Base-by-base conservation (phyloP, 2,113 vertebrate genomes). In the Scopus umbretta region DNA sequence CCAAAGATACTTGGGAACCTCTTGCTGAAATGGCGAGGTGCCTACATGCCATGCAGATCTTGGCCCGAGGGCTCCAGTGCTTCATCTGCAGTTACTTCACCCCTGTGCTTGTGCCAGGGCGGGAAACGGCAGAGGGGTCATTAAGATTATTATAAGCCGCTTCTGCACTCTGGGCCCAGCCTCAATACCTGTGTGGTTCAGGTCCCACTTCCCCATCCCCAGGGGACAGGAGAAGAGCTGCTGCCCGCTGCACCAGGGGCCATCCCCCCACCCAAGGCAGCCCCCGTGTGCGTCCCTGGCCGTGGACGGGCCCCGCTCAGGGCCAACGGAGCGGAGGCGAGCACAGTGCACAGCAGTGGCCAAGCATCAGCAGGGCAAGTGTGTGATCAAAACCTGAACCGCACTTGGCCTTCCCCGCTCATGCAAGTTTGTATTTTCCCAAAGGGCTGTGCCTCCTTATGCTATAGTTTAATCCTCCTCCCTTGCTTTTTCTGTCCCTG, bases 231-330 rank as follows among this genome's bases (percentile, higher is more conserved):
- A 92, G 53, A 79, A 66, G n/a, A 95, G 71, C 29, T 80, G 80
- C 40, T 86, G 22, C 52, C 55, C 4, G 3, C 36, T 10, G 7
- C 3, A 4, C 43, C 61, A 71, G 9, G 16, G 36, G 9, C 14
- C 4, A 0, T 80, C 11, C 16, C 43, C 61, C 25, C 8, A 21
- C 27, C 16, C 22, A 74, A 47, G 56, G 11, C 6, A 66, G 20
- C 19, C 25, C 65, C 42, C 29, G 2, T 1, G 4, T 10, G 10
- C 16, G 12, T 63, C 29, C 27, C 38, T 6, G 3, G 32, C 16
- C 15, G 4, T 4, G 13, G 29, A 42, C 0, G 0, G 27, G 43
- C 34, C 59, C 83, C 11, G 16, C 26, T 52, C 1, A 0, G 22
- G 26, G 18, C 32, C 1, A 8, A 32, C 58, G 59, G 42, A 45